These are phyloP conservation scores for Dascyllus trimaculatus DNA, from an alignment of 2,113 vertebrate species.

Conservation along the genomic window DNA sequence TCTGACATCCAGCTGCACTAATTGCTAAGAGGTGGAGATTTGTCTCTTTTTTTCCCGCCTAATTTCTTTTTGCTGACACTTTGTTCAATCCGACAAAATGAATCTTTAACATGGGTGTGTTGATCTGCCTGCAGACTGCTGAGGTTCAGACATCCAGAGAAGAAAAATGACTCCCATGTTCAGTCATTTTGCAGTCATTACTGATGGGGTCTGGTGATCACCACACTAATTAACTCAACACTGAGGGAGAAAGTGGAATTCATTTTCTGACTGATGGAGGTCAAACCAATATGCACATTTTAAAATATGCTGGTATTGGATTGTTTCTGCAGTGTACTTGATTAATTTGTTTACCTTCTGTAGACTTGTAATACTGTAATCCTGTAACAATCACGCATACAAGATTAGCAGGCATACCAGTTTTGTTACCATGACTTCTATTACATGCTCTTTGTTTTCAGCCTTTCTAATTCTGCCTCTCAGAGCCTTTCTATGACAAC, in stretches of 20 bases:
- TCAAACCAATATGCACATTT: not conserved
- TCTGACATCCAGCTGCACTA: not conserved
- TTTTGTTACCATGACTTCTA: constrained; percentile 52
- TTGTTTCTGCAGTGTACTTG: too few species aligned
- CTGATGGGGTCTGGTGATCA: constrained; percentile 1
- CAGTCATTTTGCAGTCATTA: not conserved
- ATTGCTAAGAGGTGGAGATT: constrained; percentile 14
- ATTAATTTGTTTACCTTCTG: too few species aligned
- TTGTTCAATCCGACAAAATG: not conserved
- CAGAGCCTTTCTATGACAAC: constrained; percentile 61
- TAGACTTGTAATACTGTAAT: too few species aligned
- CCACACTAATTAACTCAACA: not conserved
- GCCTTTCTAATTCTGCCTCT: constrained; percentile 27
- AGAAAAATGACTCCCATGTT: not conserved
- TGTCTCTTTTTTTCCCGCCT: not conserved
- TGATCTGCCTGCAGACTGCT: not conserved
- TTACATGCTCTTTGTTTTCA: constrained; percentile 25
- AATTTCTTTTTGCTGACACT: not conserved
- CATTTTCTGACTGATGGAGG: too few species aligned
- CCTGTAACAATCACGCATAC: too few species aligned
- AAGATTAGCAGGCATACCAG: too few species aligned
- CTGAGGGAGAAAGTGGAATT: too few species aligned
- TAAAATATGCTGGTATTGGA: not conserved
- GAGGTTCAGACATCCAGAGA: not conserved
- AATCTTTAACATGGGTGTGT: not conserved